Conservation (phyloP, 2,888 invertebrate species). For the Ernsta delagoae region DNA sequence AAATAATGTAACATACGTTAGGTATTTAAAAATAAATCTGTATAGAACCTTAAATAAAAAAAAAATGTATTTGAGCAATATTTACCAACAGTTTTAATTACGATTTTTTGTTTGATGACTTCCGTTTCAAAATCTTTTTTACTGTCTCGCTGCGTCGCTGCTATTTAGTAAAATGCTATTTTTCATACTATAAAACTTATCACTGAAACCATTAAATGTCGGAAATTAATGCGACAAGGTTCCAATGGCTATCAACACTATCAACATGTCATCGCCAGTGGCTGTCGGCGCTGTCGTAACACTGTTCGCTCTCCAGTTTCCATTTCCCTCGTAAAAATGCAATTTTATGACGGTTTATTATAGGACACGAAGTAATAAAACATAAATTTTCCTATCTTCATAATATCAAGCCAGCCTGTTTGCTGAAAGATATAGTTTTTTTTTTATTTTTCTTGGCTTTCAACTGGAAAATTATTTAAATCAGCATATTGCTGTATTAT, state of each 20-base stretch:
- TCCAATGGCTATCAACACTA: constrained; percentile 51
- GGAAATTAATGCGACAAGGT: constrained; percentile 68
- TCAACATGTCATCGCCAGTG: constrained; percentile 61
- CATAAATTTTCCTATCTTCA: constrained; percentile 12
- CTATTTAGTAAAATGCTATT: constrained; percentile 47
- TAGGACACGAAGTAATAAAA: constrained; percentile 43
- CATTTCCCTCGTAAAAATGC: constrained; percentile 67
- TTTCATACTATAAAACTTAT: constrained; percentile 71
- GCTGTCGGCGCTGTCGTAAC: constrained; percentile 50
- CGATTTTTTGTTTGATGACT: neutral
- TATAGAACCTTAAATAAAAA: neutral
- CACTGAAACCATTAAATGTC: constrained; percentile 60
- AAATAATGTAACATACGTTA: too few relatives aligned
- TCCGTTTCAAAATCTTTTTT: constrained; percentile 22
- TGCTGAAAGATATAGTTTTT: neutral
- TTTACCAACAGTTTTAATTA: neutral
- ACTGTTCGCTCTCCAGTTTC: constrained; percentile 49
- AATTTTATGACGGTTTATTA: constrained; percentile 54
- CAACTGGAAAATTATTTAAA: too few relatives aligned
- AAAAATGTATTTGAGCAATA: neutral
- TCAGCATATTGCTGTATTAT: too few relatives aligned
- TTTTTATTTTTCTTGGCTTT: neutral
- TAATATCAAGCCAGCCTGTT: neutral
- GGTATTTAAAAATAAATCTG: too few relatives aligned
- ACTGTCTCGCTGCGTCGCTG: constrained; percentile 32